Percentiles rank a stretch among this genome's conserved stretches.
Evolutionary conservation across 1,140 invertebrate species (phyloP).

Genomic region (Brevipalpus yothersi): DNA sequence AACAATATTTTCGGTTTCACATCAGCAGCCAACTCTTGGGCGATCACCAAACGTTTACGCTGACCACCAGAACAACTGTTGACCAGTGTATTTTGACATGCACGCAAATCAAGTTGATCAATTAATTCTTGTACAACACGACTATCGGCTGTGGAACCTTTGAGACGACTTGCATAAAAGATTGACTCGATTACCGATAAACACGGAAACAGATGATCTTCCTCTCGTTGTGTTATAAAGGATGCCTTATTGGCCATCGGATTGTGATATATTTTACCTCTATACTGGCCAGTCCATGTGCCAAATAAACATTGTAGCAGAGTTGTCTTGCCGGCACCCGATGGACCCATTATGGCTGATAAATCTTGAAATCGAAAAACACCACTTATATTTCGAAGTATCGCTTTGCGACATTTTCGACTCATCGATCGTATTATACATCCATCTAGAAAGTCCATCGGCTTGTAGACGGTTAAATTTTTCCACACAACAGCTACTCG

Average conservation of each 20-base stretch:
- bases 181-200: slow-evolving; percentile 37
- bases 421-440: not conserved
- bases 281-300: not conserved
- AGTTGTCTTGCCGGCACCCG: slow-evolving; percentile 24
- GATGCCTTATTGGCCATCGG: not conserved
- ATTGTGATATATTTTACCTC: not conserved
- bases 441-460: slow-evolving; percentile 21
- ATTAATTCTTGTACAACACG: slow-evolving; percentile 35
- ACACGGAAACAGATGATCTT: slow-evolving; percentile 64
- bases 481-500: not conserved
- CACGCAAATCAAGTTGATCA: not conserved
- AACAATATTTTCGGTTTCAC: slow-evolving; percentile 1
- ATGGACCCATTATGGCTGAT: slow-evolving; percentile 9
- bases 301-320: slow-evolving; percentile 14
- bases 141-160: slow-evolving; percentile 33
- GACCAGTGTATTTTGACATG: slow-evolving; percentile 1
- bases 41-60: slow-evolving; percentile 70
- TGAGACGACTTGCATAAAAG: not conserved
- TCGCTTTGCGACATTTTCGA: not conserved
- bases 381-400: slow-evolving; percentile 32
- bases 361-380: slow-evolving; percentile 7
- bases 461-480: not conserved
- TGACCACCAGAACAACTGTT: slow-evolving; percentile 40
- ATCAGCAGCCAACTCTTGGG: slow-evolving; percentile 34
- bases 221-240: slow-evolving; percentile 23